Evolutionary conservation across 1,140 invertebrate genomes (phyloP), one percentile per base, ranked within the genome.

Genomic region (Frieseomelitta varia): DNA sequence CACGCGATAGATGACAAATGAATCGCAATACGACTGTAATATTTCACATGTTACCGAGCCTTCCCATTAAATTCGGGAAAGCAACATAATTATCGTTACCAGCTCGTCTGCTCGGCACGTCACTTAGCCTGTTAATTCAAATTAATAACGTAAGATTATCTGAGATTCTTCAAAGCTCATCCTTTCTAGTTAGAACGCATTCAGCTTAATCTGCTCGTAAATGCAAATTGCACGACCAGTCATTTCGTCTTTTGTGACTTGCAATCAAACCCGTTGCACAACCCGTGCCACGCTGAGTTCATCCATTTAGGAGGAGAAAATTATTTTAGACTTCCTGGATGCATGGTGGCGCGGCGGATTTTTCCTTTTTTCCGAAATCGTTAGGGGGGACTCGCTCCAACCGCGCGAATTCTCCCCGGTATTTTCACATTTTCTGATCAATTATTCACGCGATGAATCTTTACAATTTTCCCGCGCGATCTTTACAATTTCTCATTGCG

Each of bases 71-170:
- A 84, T 58, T 82, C 65, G 77, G 82, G 80, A 85, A 90, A 90
- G 88, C 85, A 89, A 89, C 53, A 89, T 53, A 86, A 90, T 85
- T 85, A 87, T 89, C 74, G 81, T 90, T 90, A 90, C 88, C 83
- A 90, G 83, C 83, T 86, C 82, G 69, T 90, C 80, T 86, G 86
- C 84, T 83, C 58, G 83, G 85, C 84, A 84, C 84, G 71, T 88
- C 86, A 84, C 80, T 86, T 81, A 90, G 87, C 89, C 89, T 90
- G 89, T 90, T 88, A 90, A 90, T 90, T 90, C 74, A 90, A 90
- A 90, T 90, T 83, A 88, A 88, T 88, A 47, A 90, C 65, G 80
- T 89, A 82, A 84, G 82, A 90, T 88, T 86, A 90, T 90, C 77
- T 72, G 83, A 84, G 74, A 89, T 80, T 84, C 78, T 87, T 80